A percentile compares a stretch with the other conserved stretches of the same genome.
phyloP scores from a whole-genome alignment of 2,113 vertebrate species.

The Eleginops maclovinus region DNA sequence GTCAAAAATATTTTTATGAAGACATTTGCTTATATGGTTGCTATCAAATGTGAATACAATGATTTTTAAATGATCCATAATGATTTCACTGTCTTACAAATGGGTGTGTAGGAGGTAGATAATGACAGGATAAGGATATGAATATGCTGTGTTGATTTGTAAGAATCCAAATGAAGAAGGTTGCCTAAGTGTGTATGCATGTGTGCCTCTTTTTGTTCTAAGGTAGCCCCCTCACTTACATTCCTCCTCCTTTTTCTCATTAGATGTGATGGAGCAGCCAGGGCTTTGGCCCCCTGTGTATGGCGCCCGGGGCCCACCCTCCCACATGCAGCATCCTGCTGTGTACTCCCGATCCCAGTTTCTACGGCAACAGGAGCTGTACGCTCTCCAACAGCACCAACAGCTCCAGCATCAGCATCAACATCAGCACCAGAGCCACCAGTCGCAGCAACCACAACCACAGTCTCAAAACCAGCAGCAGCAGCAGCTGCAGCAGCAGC shows the following conservation, averaged over 20 bases:
- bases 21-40: conserved; percentile 39
- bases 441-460: conserved; percentile 82
- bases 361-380: conserved; percentile 96
- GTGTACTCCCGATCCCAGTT: conserved; percentile 95
- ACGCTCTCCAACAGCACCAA: conserved; percentile 92
- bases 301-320: conserved; percentile 87
- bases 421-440: conserved; percentile 83
- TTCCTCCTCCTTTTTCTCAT: conserved; percentile 75
- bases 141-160: conserved; percentile 36
- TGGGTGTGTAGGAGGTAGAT: conserved; percentile 51
- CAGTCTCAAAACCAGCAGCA: conserved; percentile 79
- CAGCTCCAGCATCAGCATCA: conserved; percentile 85
- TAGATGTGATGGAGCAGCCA: conserved; percentile 97
- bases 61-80: conserved; percentile 66
- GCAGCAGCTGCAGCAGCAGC: conserved; percentile 80
- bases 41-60: conserved; percentile 63
- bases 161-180: conserved; percentile 18
- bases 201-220: conserved; percentile 43
- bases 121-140: conserved; percentile 52
- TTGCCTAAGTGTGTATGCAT: conserved; percentile 26
- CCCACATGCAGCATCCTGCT: conserved; percentile 95
- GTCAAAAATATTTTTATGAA: conserved; percentile 48
- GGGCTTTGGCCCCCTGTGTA: conserved; percentile 97
- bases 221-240: conserved; percentile 49
- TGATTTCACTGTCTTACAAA: conserved; percentile 58